These are phyloP conservation scores for Anoncus sp. DNA, from an alignment of 2,888 invertebrate genomes.

Conservation along the genomic window DNA sequence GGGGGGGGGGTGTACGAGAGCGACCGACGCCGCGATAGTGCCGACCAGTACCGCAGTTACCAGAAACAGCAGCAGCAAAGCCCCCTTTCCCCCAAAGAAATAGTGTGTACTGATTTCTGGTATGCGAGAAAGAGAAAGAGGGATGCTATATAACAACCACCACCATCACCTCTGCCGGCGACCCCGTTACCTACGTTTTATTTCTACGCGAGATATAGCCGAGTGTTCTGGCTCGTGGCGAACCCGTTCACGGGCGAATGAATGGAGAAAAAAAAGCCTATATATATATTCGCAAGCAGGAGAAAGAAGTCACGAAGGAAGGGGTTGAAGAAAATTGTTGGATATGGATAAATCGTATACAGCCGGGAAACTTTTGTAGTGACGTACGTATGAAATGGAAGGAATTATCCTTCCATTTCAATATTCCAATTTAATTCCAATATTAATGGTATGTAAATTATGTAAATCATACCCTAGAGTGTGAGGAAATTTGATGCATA, in stretches of 20 bases:
- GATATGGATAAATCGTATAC: background rate
- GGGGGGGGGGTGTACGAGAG: slow-evolving; percentile 45
- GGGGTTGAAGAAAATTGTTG: slow-evolving; percentile 1
- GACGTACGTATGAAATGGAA: no score
- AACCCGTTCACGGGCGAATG: slow-evolving; percentile 28
- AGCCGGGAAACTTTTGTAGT: slow-evolving; percentile 4
- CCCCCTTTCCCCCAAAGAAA: slow-evolving; percentile 53
- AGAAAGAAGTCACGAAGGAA: background rate
- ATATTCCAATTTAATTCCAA: no score
- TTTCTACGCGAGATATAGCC: slow-evolving; percentile 49
- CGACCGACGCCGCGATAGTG: slow-evolving; percentile 63
- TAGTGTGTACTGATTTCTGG: slow-evolving; percentile 59
- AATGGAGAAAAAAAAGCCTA: slow-evolving; percentile 41
- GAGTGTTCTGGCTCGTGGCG: slow-evolving; percentile 47
- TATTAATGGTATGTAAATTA: no score
- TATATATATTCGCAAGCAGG: background rate
- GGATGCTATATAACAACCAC: slow-evolving; percentile 38
- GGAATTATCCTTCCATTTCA: no score
- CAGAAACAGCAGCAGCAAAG: slow-evolving; percentile 48
- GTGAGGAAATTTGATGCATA: no score
- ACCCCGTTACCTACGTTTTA: slow-evolving; percentile 57
- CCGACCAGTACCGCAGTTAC: slow-evolving; percentile 62
- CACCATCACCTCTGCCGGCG: slow-evolving; percentile 47
- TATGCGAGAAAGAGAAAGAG: slow-evolving; percentile 40
- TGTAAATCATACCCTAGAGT: no score